These are phyloP conservation scores for Proterorhinus semilunaris DNA, from an alignment of 2,113 vertebrate genomes.

Conservation along the genomic window DNA sequence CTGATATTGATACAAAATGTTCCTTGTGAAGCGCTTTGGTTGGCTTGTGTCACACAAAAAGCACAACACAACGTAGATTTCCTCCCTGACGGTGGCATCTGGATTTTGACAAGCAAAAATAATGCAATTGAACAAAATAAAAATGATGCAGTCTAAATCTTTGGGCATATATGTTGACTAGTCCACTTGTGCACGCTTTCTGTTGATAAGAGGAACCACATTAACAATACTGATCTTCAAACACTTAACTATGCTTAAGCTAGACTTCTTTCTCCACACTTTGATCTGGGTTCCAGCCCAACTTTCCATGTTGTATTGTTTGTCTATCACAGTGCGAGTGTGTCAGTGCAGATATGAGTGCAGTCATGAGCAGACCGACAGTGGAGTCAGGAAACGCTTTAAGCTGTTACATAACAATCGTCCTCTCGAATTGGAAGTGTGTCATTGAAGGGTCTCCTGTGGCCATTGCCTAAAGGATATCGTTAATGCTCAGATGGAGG, in stretches of 20 bases:
- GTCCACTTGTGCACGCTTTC: not conserved
- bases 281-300: constrained; percentile 36
- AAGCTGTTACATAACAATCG: constrained; percentile 63
- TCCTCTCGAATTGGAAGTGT: constrained; percentile 68
- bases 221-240: not conserved
- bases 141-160: too few species aligned
- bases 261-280: not conserved
- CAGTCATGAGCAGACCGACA: constrained; percentile 41
- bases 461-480: constrained; percentile 40
- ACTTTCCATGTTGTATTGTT: constrained; percentile 19
- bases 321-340: constrained; percentile 14
- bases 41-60: too few species aligned
- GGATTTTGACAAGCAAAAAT: too few species aligned
- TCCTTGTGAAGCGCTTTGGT: too few species aligned
- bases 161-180: too few species aligned
- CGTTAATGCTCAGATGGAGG: constrained; percentile 33
- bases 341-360: constrained; percentile 15
- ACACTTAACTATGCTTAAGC: not conserved
- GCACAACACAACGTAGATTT: too few species aligned
- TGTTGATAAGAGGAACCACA: not conserved
- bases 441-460: constrained; percentile 56
- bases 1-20: too few species aligned
- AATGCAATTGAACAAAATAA: too few species aligned
- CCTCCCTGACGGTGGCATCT: too few species aligned
- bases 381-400: constrained; percentile 42